Evolutionary conservation across 2,888 invertebrate genomes (phyloP), one percentile per base, ranked within the genome.

Genomic region (Melangyna quadrimaculata): DNA sequence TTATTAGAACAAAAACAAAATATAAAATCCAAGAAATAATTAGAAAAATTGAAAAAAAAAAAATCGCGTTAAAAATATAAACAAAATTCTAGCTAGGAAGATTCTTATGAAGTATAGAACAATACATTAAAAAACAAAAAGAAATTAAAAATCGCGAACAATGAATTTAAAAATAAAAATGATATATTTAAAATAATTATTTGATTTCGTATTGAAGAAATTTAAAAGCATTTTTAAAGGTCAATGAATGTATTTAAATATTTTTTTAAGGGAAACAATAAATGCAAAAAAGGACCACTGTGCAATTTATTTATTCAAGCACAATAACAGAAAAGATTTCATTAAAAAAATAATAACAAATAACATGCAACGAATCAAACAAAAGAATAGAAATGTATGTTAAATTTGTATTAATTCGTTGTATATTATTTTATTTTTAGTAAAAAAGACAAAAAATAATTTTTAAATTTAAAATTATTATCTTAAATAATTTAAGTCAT

Each of bases 191-290:
- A 57, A 35, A 65, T 70, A 67, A 74, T 67, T 48, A 43, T 51
- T 67, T 78, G 14, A 57, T 55, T 73, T 48, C 67, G 37, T 43
- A 69, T 57, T 12, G 6, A 65, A 35, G 14, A 65, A 8, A 9
- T 48, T 67, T 45, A 19, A 51, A 48, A 48, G 9, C 57, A 72
- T 90, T 88, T 88, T 89, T 88, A 69, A 82, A 59, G 69, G 10
- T 59, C 51, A 67, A 67, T 24, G 7, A 24, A 24, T 40, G n/a
- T n/a, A 40, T 57, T 55, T 40, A 12, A 35, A 65, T 57, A 51
- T 65, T 55, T 48, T 43, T 65, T 55, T 37, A 70, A 29, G 40
- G 40, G 35, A 53, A 70, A 12, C 40, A 32, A 55, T 55, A 67
- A 65, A 67, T 22, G 17, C 27, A 71, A 61, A 48, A 75, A 80